phyloP scores from a whole-genome alignment of 2,113 vertebrate species.

The Delphinapterus leucas region DNA sequence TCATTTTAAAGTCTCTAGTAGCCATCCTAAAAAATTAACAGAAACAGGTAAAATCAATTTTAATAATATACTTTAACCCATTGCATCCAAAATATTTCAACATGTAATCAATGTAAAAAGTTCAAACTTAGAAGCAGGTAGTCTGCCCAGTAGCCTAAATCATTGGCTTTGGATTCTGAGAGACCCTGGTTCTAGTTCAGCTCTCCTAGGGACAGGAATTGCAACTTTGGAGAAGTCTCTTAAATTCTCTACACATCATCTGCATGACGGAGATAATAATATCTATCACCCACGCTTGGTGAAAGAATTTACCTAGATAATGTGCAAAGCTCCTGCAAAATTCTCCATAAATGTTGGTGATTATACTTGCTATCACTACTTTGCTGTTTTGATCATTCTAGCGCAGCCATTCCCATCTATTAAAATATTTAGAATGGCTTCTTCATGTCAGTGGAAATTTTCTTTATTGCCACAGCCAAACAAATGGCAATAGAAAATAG shows the following conservation, averaged over 20 bases:
- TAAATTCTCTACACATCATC: neutral
- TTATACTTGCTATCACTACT: neutral
- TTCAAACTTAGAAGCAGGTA: neutral
- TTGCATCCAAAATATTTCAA: slow-evolving; percentile 22
- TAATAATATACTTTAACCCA: neutral
- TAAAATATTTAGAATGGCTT: slow-evolving; percentile 12
- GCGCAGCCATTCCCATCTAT: neutral
- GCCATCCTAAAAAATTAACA: neutral
- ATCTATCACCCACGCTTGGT: neutral
- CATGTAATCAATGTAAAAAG: neutral
- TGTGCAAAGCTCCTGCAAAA: neutral
- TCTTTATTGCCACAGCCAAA: neutral
- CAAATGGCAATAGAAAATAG: neutral
- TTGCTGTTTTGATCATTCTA: neutral
- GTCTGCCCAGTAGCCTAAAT: neutral
- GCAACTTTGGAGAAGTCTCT: neutral
- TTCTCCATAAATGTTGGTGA: neutral
- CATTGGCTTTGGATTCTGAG: neutral
- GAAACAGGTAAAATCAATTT: slow-evolving; percentile 5
- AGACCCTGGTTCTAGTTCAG: neutral
- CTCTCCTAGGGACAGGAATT: neutral
- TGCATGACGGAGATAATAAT: neutral
- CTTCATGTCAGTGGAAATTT: neutral
- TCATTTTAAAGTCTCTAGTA: slow-evolving; percentile 20
- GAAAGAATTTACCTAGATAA: neutral